Evolutionary conservation across 2,113 vertebrate species (phyloP).

Genomic region (Podilymbus podiceps): DNA sequence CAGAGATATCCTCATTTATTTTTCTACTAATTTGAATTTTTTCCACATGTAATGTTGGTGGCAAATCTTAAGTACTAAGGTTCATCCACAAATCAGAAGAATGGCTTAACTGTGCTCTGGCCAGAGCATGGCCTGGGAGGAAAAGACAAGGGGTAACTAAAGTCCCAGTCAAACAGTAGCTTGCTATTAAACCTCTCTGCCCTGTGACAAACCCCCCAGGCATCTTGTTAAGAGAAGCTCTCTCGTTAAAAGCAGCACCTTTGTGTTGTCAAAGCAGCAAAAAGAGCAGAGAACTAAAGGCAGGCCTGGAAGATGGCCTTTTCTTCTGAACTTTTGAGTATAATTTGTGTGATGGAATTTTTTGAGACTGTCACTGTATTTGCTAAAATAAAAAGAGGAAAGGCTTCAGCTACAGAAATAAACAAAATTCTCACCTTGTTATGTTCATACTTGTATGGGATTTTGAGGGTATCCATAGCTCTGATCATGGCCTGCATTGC

Average conservation of each 20-base stretch:
- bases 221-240: neutral
- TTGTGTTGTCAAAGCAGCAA: neutral
- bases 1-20: neutral
- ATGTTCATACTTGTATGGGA: constrained; percentile 89
- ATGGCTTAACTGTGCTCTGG: neutral
- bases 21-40: neutral
- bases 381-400: neutral
- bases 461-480: constrained; percentile 91
- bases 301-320: neutral
- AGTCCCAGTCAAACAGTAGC: neutral
- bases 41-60: neutral
- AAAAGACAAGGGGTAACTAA: neutral
- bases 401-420: neutral
- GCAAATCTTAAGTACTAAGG: neutral
- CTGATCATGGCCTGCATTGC: constrained; percentile 96
- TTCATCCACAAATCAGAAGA: neutral
- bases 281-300: neutral
- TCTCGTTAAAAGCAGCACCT: neutral
- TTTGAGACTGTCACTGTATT: neutral
- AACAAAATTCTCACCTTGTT: constrained; percentile 84
- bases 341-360: neutral
- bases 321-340: neutral
- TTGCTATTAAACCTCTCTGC: neutral
- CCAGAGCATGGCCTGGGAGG: neutral
- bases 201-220: neutral